Percentiles rank a stretch among this genome's conserved stretches.
Conservation (phyloP, 2,797 vertebrate species). For the Enteromius viviparus region DNA sequence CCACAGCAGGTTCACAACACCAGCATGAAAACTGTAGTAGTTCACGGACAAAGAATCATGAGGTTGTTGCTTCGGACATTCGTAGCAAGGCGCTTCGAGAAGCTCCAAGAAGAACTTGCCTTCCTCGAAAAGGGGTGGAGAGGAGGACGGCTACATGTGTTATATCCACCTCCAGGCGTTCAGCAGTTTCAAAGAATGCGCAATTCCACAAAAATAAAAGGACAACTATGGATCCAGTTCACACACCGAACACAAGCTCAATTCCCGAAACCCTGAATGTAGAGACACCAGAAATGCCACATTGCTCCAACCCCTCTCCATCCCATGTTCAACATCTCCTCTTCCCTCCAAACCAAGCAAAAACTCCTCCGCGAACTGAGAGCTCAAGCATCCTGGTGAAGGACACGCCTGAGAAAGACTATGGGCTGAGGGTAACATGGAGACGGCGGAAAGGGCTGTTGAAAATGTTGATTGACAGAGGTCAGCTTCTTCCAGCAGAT, state of each 20-base stretch:
- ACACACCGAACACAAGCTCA: constrained; percentile 44
- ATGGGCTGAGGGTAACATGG: constrained; percentile 90
- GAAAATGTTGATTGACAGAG: constrained; percentile 75
- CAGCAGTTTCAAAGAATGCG: constrained; percentile 5
- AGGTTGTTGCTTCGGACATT: constrained; percentile 20
- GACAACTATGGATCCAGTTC: constrained; percentile 35
- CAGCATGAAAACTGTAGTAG: constrained; percentile 30
- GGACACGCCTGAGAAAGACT: constrained; percentile 88
- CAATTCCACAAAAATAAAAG: constrained; percentile 26
- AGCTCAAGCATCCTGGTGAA: constrained; percentile 74
- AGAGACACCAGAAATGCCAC: constrained; percentile 68
- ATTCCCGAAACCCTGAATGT: constrained; percentile 63
- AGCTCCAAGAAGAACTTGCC: constrained; percentile 46
- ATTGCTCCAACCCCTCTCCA: constrained; percentile 34
- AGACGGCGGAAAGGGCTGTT: constrained; percentile 79
- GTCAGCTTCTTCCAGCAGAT: constrained; percentile 77
- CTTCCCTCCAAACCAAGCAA: constrained; percentile 53
- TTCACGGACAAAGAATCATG: constrained; percentile 29
- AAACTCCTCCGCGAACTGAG: constrained; percentile 57
- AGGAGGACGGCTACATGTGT: not conserved
- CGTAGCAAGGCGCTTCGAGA: constrained; percentile 27
- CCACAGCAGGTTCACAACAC: constrained; percentile 48
- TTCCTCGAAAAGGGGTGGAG: constrained; percentile 46
- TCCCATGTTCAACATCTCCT: constrained; percentile 50
- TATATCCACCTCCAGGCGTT: constrained; percentile 13